A percentile compares a stretch with the other conserved stretches of the same genome.
These are phyloP conservation scores for Diuraphis noxia DNA, from an alignment of 1,140 invertebrate species.

Conservation along the genomic window DNA sequence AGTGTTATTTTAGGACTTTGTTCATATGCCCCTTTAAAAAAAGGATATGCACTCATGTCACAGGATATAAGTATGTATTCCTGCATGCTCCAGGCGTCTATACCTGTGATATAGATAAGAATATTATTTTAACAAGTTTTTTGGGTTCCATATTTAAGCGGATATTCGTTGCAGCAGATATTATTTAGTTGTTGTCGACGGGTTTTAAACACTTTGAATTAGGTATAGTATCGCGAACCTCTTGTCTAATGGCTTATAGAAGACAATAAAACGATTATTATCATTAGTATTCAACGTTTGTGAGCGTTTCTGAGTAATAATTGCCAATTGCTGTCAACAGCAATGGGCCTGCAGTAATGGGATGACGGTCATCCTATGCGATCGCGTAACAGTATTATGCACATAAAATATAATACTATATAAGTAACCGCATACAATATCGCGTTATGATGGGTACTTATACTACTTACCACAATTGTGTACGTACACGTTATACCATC, in stretches of 20 bases:
- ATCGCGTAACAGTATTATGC: background rate
- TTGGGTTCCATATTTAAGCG: background rate
- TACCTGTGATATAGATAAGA: background rate
- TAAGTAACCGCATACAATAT: background rate
- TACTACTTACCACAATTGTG: background rate
- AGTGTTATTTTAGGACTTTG: no score
- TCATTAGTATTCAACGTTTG: background rate
- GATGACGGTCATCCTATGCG: background rate
- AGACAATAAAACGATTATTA: constrained; percentile 2
- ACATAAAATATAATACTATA: background rate
- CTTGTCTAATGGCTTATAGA: background rate
- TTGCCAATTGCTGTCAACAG: background rate
- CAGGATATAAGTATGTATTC: no score
- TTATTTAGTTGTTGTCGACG: background rate
- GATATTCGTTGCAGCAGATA: background rate
- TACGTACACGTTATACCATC: background rate
- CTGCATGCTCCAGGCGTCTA: no score
- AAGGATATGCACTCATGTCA: no score
- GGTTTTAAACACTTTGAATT: background rate
- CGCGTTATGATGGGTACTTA: no score
- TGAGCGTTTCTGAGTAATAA: background rate
- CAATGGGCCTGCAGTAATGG: background rate
- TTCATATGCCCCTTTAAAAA: no score
- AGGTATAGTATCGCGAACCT: background rate
- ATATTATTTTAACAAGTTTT: background rate